phyloP scores from a whole-genome alignment of 2,888 invertebrate genomes.

The Drosophila tripunctata region DNA sequence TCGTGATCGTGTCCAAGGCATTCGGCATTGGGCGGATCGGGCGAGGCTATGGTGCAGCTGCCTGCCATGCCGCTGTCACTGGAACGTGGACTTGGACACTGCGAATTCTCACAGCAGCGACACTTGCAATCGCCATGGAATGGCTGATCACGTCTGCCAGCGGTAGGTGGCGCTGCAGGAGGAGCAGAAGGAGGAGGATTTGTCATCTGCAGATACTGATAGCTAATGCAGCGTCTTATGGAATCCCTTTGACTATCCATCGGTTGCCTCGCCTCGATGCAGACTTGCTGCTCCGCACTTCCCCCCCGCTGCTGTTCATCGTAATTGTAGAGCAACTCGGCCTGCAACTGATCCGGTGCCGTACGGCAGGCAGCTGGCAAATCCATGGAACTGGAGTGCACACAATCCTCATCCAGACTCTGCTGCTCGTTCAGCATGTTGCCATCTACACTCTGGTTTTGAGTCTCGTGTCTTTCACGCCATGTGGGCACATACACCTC shows the following conservation, averaged over 20 bases:
- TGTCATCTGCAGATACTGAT: slow-evolving; percentile 84
- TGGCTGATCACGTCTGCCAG: slow-evolving; percentile 20
- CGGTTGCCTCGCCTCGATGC: slow-evolving; percentile 54
- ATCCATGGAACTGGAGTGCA: slow-evolving; percentile 87
- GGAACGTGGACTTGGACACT: slow-evolving; percentile 89
- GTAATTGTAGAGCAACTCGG: slow-evolving; percentile 86
- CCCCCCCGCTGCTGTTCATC: slow-evolving; percentile 86
- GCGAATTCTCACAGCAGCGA: slow-evolving; percentile 87
- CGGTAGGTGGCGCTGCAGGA: slow-evolving; percentile 8
- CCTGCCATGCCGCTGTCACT: slow-evolving; percentile 93
- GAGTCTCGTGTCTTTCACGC: slow-evolving; percentile 80
- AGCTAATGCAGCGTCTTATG: slow-evolving; percentile 85
- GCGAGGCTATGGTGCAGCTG: slow-evolving; percentile 90
- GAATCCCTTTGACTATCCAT: slow-evolving; percentile 73
- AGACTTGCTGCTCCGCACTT: slow-evolving; percentile 67
- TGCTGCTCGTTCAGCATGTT: slow-evolving; percentile 27
- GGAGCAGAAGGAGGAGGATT: slow-evolving; percentile 36
- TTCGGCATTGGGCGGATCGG: slow-evolving; percentile 85
- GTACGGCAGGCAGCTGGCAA: slow-evolving; percentile 85
- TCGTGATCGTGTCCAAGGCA: slow-evolving; percentile 50
- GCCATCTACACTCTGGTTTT: slow-evolving; percentile 76
- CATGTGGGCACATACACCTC: slow-evolving; percentile 86
- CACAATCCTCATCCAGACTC: slow-evolving; percentile 68
- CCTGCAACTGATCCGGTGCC: slow-evolving; percentile 86
- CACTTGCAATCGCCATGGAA: slow-evolving; percentile 82